A percentile compares a stretch with the other conserved stretches of the same genome.
Conservation (phyloP, 2,797 vertebrate genomes). For the Oophaga sylvatica region DNA sequence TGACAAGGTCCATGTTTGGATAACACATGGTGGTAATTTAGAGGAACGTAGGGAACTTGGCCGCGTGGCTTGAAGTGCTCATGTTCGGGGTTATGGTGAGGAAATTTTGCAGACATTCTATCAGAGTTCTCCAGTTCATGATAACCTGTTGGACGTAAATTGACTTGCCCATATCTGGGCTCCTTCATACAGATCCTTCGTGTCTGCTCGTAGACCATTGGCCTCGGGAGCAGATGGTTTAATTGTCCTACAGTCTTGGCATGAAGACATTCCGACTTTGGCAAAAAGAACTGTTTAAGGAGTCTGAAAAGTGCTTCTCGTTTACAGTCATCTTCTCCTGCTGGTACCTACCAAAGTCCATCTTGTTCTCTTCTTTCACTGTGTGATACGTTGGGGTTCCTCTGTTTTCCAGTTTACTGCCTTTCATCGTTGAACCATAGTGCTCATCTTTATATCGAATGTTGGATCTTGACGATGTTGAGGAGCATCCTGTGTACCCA, state of each 20-base stretch:
- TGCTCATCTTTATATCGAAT: constrained; percentile 79
- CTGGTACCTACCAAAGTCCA: constrained; percentile 69
- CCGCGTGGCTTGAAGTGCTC: constrained; percentile 71
- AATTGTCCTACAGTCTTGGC: constrained; percentile 71
- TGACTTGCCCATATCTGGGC: constrained; percentile 68
- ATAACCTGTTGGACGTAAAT: constrained; percentile 60
- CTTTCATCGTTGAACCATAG: constrained; percentile 69
- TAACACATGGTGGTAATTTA: constrained; percentile 86
- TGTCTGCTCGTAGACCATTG: constrained; percentile 78
- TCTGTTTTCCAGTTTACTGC: constrained; percentile 67
- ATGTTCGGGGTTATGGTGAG: constrained; percentile 66
- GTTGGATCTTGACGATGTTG: constrained; percentile 66
- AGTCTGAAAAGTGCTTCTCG: constrained; percentile 66
- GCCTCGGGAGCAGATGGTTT: constrained; percentile 76
- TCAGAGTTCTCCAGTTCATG: constrained; percentile 65
- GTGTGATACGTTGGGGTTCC: constrained; percentile 65
- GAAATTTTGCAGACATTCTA: constrained; percentile 63
- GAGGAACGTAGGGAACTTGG: constrained; percentile 82
- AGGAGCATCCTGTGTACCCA: constrained; percentile 69
- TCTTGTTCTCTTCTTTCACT: constrained; percentile 74
- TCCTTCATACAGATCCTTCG: constrained; percentile 78
- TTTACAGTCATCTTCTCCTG: constrained; percentile 64
- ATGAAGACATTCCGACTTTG: constrained; percentile 77
- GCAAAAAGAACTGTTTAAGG: constrained; percentile 70
- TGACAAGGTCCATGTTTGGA: constrained; percentile 80